Conservation (phyloP, 2,797 vertebrate genomes). For the Hylomyscus alleni region DNA sequence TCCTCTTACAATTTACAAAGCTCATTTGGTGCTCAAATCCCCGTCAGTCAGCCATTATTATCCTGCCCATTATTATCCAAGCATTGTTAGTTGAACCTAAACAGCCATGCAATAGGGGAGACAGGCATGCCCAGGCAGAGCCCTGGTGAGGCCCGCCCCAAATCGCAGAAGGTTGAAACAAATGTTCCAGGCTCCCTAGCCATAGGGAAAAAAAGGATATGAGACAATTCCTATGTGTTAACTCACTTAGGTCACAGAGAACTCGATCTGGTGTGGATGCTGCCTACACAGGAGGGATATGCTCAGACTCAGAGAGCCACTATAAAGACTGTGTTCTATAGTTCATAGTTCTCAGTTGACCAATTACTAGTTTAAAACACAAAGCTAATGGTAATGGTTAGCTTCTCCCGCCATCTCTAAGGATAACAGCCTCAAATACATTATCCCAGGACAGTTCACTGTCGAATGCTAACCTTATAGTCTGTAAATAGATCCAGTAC, state of each 20-base stretch:
- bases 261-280: not conserved
- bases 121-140: no score
- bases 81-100: not conserved
- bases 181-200: not conserved
- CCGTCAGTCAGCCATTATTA: not conserved
- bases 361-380: not conserved
- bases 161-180: not conserved
- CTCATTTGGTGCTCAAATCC: not conserved
- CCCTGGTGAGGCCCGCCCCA: not conserved
- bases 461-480: not conserved
- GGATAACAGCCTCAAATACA: not conserved
- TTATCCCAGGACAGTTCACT: not conserved
- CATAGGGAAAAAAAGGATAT: not conserved
- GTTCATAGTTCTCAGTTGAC: not conserved
- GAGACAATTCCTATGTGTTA: not conserved
- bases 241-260: not conserved
- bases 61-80: not conserved
- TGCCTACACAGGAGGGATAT: not conserved
- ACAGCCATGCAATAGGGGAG: not conserved
- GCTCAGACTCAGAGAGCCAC: not conserved
- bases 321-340: not conserved
- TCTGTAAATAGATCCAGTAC: not conserved
- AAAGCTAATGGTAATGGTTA: not conserved
- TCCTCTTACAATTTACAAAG: not conserved
- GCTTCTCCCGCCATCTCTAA: not conserved